phyloP scores from a whole-genome alignment of 1,140 invertebrate genomes.

The Nautilus pompilius region DNA sequence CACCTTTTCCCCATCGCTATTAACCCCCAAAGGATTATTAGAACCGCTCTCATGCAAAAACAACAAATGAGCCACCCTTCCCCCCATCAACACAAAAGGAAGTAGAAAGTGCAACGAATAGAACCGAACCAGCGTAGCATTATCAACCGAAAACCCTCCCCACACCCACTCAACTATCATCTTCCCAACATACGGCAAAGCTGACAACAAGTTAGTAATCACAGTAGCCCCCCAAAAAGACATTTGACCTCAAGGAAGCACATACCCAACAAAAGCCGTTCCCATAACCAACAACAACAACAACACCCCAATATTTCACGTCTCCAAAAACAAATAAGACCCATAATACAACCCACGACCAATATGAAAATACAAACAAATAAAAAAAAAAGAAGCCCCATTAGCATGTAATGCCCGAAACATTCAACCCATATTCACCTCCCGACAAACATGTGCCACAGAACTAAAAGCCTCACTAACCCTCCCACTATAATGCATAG shows the following conservation, averaged over 20 bases:
- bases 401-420: constrained; percentile 61
- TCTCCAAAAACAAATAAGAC: constrained; percentile 46
- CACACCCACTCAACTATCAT: constrained; percentile 65
- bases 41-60: constrained; percentile 49
- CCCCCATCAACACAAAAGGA: constrained; percentile 64
- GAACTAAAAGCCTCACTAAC: constrained; percentile 55
- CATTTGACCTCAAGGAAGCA: constrained; percentile 70
- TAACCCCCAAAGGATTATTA: constrained; percentile 63
- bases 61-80: constrained; percentile 62
- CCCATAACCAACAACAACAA: constrained; percentile 64
- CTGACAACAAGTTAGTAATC: constrained; percentile 70
- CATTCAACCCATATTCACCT: constrained; percentile 57
- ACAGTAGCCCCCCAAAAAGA: constrained; percentile 70
- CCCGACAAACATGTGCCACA: constrained; percentile 48
- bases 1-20: constrained; percentile 62
- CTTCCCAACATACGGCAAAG: constrained; percentile 62
- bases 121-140: constrained; percentile 68
- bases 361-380: constrained; percentile 46
- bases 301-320: constrained; percentile 60
- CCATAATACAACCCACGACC: constrained; percentile 43
- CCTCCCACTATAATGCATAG: neutral
- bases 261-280: constrained; percentile 69
- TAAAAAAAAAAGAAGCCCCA: constrained; percentile 47
- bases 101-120: constrained; percentile 70
- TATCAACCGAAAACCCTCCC: constrained; percentile 69